Evolutionary conservation across 2,113 vertebrate genomes (phyloP).

Genomic region (Nanger granti): DNA sequence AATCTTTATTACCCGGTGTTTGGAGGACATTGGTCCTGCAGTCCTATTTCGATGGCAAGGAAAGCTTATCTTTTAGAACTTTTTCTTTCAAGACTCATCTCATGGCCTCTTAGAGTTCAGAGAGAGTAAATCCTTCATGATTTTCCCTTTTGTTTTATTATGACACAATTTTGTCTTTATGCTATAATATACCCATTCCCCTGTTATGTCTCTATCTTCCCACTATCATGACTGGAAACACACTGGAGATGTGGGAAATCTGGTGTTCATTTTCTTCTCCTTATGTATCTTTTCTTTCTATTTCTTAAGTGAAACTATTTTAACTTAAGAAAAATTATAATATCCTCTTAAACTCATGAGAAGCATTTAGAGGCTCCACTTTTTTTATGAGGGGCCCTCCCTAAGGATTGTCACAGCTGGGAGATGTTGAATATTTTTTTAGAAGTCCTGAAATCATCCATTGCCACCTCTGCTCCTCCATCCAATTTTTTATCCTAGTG

Average conservation of each 20-base stretch:
- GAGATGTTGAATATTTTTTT: slow-evolving; percentile 39
- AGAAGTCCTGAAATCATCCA: neutral
- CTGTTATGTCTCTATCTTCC: neutral
- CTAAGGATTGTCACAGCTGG: neutral
- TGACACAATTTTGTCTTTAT: neutral
- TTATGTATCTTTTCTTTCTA: neutral
- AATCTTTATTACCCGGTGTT: neutral
- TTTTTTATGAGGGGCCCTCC: neutral
- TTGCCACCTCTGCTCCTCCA: neutral
- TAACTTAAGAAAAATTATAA: slow-evolving; percentile 1
- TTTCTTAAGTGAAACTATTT: slow-evolving; percentile 38
- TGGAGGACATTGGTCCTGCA: neutral
- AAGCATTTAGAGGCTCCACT: neutral
- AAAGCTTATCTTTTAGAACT: neutral
- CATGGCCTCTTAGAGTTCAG: neutral
- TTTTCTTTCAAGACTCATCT: neutral
- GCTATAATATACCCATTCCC: neutral
- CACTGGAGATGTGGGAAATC: neutral
- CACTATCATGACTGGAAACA: neutral
- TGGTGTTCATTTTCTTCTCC: neutral
- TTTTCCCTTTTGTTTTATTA: neutral
- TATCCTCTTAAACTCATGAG: neutral
- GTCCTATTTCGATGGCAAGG: neutral
- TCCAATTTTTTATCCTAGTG: slow-evolving; percentile 8
- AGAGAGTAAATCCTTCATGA: neutral